A percentile compares a stretch with the other conserved stretches of the same genome.
phyloP scores from a whole-genome alignment of 2,797 vertebrate genomes.

The Muscicapa striata region DNA sequence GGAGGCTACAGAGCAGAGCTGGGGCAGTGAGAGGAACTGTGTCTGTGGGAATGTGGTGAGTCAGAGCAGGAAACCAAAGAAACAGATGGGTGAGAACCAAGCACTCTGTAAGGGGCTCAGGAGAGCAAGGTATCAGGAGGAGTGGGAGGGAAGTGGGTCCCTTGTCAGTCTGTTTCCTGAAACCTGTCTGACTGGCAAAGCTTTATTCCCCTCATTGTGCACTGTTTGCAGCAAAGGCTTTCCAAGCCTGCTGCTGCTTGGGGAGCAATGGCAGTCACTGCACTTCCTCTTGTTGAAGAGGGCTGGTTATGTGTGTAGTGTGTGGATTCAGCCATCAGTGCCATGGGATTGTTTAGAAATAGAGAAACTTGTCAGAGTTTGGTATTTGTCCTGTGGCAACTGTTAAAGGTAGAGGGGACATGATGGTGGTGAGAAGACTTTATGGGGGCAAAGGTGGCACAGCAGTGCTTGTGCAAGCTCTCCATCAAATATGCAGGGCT shows the following conservation, averaged over 20 bases:
- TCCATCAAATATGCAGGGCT: background rate
- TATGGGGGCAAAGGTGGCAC: background rate
- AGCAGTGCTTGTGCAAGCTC: rapidly evolving
- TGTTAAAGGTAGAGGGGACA: background rate
- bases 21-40: background rate
- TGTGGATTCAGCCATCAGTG: background rate
- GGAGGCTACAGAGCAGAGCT: background rate
- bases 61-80: constrained; percentile 41
- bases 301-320: rapidly evolving
- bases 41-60: rapidly evolving
- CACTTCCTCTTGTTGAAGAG: background rate
- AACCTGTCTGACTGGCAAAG: background rate
- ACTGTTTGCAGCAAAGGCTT: background rate
- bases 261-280: background rate
- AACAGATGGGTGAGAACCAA: background rate
- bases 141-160: background rate
- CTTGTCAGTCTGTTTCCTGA: background rate
- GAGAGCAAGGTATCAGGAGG: background rate
- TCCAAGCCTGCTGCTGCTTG: background rate
- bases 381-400: background rate
- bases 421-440: background rate
- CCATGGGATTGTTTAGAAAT: rapidly evolving
- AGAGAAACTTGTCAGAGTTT: background rate
- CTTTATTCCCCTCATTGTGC: background rate
- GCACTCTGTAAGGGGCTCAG: rapidly evolving